These are phyloP conservation scores for Coccyzus lansbergi DNA, from an alignment of 2,797 vertebrate genomes.

Conservation along the genomic window DNA sequence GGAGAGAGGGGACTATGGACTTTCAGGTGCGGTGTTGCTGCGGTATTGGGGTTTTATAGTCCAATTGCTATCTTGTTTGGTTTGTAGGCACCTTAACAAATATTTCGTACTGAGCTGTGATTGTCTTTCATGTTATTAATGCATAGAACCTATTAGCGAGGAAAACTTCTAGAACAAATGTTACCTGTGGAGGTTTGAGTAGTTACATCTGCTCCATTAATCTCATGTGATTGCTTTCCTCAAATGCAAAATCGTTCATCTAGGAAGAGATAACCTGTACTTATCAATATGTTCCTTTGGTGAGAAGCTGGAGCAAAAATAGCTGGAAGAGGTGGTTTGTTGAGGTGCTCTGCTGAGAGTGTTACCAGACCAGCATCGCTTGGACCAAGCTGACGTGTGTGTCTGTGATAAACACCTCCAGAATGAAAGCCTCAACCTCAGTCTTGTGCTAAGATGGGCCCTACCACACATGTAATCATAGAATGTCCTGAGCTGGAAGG, in stretches of 20 bases:
- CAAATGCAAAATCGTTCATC: not conserved
- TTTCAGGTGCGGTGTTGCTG: not conserved
- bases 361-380: not conserved
- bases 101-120: not conserved
- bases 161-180: conserved; percentile 1
- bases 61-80: not conserved
- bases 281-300: not conserved
- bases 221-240: not conserved
- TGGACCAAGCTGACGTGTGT: fast-evolving
- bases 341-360: not conserved
- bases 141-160: not conserved
- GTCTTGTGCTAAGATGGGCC: not conserved
- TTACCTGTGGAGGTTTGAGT: not conserved
- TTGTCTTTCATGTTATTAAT: not conserved
- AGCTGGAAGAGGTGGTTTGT: not conserved
- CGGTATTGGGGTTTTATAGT: not conserved
- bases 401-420: not conserved
- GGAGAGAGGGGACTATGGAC: not conserved
- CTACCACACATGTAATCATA: too few relatives aligned
- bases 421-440: not conserved
- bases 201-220: conserved; percentile 25
- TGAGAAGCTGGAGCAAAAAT: not conserved
- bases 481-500: too few relatives aligned
- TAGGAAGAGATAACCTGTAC: not conserved
- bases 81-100: not conserved